A percentile compares a stretch with the other conserved stretches of the same genome.
Evolutionary conservation across 2,888 invertebrate species (phyloP).

Genomic region (Gastracanthus pulcherrimus): DNA sequence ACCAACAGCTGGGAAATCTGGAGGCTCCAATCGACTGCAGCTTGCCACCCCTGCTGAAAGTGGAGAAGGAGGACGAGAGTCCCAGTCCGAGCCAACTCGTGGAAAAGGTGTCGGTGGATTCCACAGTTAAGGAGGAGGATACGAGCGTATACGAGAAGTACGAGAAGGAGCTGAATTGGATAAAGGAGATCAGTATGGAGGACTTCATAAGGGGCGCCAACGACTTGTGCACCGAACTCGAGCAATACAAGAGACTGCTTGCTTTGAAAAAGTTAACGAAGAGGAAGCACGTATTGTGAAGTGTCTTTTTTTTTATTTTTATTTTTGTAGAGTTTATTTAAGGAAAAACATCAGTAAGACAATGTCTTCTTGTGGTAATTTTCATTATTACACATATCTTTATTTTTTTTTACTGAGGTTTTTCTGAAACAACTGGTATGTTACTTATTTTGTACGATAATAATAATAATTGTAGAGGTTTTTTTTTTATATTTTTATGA

Average conservation of each 20-base stretch:
- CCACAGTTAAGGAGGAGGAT: constrained; percentile 13
- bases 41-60: constrained; percentile 20
- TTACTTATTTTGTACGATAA: constrained; percentile 3
- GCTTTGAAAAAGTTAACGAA: constrained; percentile 39
- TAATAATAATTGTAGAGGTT: constrained; percentile 21
- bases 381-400: background rate
- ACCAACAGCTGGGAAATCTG: constrained; percentile 21
- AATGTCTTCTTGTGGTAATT: background rate
- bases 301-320: constrained; percentile 15
- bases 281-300: constrained; percentile 45
- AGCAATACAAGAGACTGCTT: constrained; percentile 42
- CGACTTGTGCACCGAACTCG: constrained; percentile 49
- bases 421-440: constrained; percentile 8
- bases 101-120: background rate
- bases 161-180: constrained; percentile 46
- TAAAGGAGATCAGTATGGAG: constrained; percentile 54
- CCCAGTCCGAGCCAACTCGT: background rate
- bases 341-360: constrained; percentile 23
- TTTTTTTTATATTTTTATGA: constrained; percentile 31
- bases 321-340: constrained; percentile 37
- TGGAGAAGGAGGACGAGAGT: constrained; percentile 32
- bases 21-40: constrained; percentile 55
- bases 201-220: constrained; percentile 51
- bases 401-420: constrained; percentile 12
- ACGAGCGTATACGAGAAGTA: constrained; percentile 12